Evolutionary conservation across 2,888 invertebrate species (phyloP), one percentile per base, ranked within the genome.

Genomic region (Acrobeloides nanus): DNA sequence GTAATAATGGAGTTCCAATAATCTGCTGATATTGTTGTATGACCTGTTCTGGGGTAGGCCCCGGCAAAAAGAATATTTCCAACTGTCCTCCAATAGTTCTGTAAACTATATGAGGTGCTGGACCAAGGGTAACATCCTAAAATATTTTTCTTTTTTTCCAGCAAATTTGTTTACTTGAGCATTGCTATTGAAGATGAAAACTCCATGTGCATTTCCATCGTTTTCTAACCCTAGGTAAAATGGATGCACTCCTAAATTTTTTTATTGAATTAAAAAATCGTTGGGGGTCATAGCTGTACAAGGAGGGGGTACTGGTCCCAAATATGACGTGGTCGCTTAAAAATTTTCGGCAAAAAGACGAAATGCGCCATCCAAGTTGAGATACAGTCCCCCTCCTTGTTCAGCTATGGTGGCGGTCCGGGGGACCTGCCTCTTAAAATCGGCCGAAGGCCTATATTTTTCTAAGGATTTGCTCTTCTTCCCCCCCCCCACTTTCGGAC

Each of bases 81-180:
- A 76, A 46, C 20, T 69, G 62, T 3, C 75, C 75, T 2, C 76
- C 76, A 27, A 73, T 71, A 10, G 71, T 68, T 50, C 89, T 80
- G 75, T 84, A 89, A 0, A 88, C 88, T 41, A 89, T 37, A 2
- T 61, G 59, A 2, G 69, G 69, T 12, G 55, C 65, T 3, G 68
- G 68, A n/a, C 62, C 61, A n/a, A n/a, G n/a, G n/a, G n/a, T n/a
- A n/a, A n/a, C n/a, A n/a, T n/a, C n/a, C n/a, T n/a, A n/a, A n/a
- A n/a, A n/a, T n/a, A n/a, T n/a, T n/a, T n/a, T n/a, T n/a, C n/a
- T n/a, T n/a, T n/a, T n/a, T n/a, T n/a, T n/a, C n/a, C n/a, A n/a
- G n/a, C n/a, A n/a, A n/a, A n/a, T n/a, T n/a, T n/a, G n/a, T n/a
- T 61, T 39, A 58, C 61, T 26, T 69, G 70, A 6, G 70, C 66